Conservation (phyloP, 2,888 invertebrate genomes). For the Drosophila suboccidentalis region DNA sequence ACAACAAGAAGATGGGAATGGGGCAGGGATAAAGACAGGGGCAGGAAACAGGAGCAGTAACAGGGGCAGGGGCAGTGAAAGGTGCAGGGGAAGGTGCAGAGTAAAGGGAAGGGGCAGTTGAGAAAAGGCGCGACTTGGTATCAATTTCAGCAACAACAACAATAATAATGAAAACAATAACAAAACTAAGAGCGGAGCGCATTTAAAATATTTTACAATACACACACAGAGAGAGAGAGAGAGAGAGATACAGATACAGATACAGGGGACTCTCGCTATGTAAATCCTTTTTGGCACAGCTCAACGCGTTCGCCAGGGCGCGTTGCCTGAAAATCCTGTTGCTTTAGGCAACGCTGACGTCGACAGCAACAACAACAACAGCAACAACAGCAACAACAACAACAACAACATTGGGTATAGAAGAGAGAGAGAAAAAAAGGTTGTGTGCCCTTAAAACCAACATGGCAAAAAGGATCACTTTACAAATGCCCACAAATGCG, state of each 20-base stretch:
- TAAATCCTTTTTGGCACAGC: slow-evolving; percentile 82
- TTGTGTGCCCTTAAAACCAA: slow-evolving; percentile 64
- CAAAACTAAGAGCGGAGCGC: slow-evolving; percentile 49
- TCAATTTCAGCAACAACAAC: slow-evolving; percentile 62
- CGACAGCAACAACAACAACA: slow-evolving; percentile 39
- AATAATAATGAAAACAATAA: slow-evolving; percentile 46
- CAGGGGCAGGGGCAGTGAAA: too few species aligned
- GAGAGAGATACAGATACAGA: slow-evolving; percentile 9
- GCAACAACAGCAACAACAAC: slow-evolving; percentile 6
- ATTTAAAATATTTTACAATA: slow-evolving; percentile 66
- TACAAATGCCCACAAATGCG: slow-evolving; percentile 82
- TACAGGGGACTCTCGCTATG: slow-evolving; percentile 32
- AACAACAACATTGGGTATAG: slow-evolving; percentile 3
- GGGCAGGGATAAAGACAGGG: background rate
- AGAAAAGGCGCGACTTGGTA: slow-evolving; percentile 61
- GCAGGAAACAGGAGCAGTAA: slow-evolving; percentile 6
- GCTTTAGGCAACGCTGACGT: slow-evolving; percentile 69
- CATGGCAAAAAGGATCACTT: slow-evolving; percentile 71
- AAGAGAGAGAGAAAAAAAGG: slow-evolving; percentile 39
- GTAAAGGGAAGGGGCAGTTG: slow-evolving; percentile 10
- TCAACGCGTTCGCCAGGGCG: slow-evolving; percentile 68
- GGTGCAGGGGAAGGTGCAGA: background rate
- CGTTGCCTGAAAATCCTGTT: slow-evolving; percentile 70
- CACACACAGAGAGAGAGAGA: slow-evolving; percentile 7
- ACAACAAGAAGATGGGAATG: slow-evolving; percentile 13